phyloP scores from a whole-genome alignment of 2,113 vertebrate genomes.

The Verasper variegatus region DNA sequence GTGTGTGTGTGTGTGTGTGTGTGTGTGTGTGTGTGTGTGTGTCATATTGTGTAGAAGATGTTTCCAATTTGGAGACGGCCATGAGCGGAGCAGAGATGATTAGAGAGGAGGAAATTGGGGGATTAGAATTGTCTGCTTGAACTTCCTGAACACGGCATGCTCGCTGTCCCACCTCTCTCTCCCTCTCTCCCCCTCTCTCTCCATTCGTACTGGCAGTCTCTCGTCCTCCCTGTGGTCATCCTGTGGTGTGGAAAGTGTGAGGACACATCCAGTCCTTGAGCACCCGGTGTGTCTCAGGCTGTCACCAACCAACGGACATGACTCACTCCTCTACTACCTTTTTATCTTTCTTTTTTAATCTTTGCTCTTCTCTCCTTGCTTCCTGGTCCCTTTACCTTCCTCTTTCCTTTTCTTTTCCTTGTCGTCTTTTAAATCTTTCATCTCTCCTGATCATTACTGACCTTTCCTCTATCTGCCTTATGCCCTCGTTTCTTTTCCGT shows the following conservation, averaged over 20 bases:
- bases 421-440: not conserved
- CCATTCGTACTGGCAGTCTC: constrained; percentile 35
- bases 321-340: constrained; percentile 48
- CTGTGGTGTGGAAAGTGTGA: constrained; percentile 48
- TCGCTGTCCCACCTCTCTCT: constrained; percentile 6
- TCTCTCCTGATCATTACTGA: not conserved
- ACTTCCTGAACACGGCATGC: constrained; percentile 88
- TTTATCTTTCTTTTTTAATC: not conserved
- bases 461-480: not conserved
- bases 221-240: constrained; percentile 66
- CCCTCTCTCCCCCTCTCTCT: constrained; percentile 14
- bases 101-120: constrained; percentile 99
- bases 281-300: constrained; percentile 56
- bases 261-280: constrained; percentile 33
- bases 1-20: constrained; percentile 21
- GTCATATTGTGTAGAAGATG: constrained; percentile 82
- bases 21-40: constrained; percentile 35
- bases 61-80: constrained; percentile 91
- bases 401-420: not conserved
- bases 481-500: no score
- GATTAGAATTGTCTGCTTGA: constrained; percentile 99
- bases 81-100: constrained; percentile 93
- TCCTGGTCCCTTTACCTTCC: not conserved
- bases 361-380: not conserved
- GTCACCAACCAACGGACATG: constrained; percentile 51